phyloP scores from a whole-genome alignment of 1,140 invertebrate genomes.

The Drosophila elegans region DNA sequence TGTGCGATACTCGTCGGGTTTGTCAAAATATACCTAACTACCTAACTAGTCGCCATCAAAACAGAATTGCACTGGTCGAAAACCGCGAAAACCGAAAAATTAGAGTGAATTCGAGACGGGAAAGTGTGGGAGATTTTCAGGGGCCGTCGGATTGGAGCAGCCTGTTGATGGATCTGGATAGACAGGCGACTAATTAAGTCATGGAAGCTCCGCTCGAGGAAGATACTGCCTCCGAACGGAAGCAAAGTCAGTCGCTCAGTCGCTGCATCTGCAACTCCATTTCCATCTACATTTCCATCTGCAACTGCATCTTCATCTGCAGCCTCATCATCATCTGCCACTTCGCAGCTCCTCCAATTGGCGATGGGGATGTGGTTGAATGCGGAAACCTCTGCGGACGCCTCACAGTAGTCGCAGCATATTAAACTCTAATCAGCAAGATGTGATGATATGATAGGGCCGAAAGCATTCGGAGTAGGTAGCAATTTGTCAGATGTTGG shows the following conservation, averaged over 20 bases:
- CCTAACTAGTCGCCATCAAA: constrained; percentile 31
- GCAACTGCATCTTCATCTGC: constrained; percentile 27
- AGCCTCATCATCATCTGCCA: constrained; percentile 30
- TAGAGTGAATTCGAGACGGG: constrained; percentile 41
- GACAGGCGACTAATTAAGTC: constrained; percentile 65
- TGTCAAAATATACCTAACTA: constrained; percentile 59
- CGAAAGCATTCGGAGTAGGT: constrained; percentile 45
- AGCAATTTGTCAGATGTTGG: constrained; percentile 67
- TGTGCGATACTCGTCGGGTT: constrained; percentile 70
- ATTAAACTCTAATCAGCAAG: constrained; percentile 69
- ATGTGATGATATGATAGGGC: constrained; percentile 70
- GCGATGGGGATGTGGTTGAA: constrained; percentile 51
- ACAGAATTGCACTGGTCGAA: constrained; percentile 18
- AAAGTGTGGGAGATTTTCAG: constrained; percentile 69
- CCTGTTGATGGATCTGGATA: constrained; percentile 53
- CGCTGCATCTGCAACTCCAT: constrained; percentile 18
- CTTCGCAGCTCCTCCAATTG: constrained; percentile 37
- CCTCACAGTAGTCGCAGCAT: constrained; percentile 52
- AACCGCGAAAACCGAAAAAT: constrained; percentile 13
- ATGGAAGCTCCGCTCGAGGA: constrained; percentile 26
- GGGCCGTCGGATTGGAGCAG: constrained; percentile 24
- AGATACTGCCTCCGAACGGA: constrained; percentile 39
- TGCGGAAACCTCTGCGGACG: constrained; percentile 69
- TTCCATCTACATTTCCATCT: constrained; percentile 34
- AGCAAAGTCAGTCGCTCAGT: constrained; percentile 49